Conservation (phyloP, 2,888 invertebrate genomes). For the Apamea anceps region DNA sequence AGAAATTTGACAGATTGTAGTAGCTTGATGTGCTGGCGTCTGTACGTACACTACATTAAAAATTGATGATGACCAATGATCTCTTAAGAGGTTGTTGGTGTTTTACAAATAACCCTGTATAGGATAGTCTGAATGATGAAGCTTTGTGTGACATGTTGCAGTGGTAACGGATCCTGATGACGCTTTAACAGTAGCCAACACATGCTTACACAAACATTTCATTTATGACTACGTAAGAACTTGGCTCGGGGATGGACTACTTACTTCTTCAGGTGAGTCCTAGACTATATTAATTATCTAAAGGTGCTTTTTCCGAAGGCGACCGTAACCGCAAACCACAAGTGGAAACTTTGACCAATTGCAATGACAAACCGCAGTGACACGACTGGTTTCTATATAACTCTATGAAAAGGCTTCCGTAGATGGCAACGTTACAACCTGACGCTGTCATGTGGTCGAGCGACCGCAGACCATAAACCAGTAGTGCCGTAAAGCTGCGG, state of each 20-base stretch:
- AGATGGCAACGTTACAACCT: no score
- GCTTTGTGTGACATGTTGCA: constrained; percentile 37
- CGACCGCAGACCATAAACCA: no score
- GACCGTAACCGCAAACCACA: background rate
- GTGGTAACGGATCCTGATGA: constrained; percentile 71
- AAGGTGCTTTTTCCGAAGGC: no score
- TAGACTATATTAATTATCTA: background rate
- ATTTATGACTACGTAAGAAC: constrained; percentile 61
- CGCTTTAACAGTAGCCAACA: constrained; percentile 60
- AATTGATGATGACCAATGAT: no score
- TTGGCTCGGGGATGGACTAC: constrained; percentile 69
- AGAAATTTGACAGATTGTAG: no score
- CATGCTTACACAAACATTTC: constrained; percentile 65
- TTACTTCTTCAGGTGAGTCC: constrained; percentile 57
- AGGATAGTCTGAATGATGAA: background rate
- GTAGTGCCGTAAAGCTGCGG: no score
- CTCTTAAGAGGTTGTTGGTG: no score
- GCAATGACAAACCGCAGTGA: background rate
- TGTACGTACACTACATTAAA: no score
- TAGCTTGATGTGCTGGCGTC: no score
- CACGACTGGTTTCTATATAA: background rate
- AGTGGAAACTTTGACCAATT: background rate
- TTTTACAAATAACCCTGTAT: no score
- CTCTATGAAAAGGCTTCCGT: background rate
- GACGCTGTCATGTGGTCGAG: no score